These are phyloP conservation scores for Gonioctena quinquepunctata DNA, from an alignment of 1,140 invertebrate species.

Conservation along the genomic window DNA sequence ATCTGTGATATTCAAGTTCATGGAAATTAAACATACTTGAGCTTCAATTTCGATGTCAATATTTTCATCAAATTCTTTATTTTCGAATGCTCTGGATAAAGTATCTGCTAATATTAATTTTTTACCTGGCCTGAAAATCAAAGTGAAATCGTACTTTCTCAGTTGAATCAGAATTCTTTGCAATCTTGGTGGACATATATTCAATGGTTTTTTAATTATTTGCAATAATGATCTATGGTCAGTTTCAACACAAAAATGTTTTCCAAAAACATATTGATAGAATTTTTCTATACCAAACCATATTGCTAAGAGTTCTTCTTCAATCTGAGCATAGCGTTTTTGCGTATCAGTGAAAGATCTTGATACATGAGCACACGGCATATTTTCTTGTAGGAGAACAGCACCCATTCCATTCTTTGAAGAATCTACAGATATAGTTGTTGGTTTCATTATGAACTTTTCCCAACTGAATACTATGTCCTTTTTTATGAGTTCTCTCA, in stretches of 20 bases:
- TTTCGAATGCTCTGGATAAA: conserved; percentile 35
- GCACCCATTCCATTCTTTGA: conserved; percentile 51
- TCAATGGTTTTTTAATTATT: conserved; percentile 41
- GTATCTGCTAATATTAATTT: conserved; percentile 50
- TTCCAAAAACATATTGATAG: conserved; percentile 45
- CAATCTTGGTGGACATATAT: conserved; percentile 26
- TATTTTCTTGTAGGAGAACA: conserved; percentile 46
- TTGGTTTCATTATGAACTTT: conserved; percentile 25
- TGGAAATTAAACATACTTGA: conserved; percentile 28
- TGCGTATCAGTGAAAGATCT: conserved; percentile 50
- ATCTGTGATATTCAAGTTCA: conserved; percentile 21
- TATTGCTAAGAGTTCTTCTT: conserved; percentile 41
- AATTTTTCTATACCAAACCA: conserved; percentile 33
- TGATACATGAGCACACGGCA: conserved; percentile 50
- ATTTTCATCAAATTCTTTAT: conserved; percentile 20
- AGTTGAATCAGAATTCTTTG: conserved; percentile 34
- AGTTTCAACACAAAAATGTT: conserved; percentile 34
- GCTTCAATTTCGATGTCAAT: conserved; percentile 21
- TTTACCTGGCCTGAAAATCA: conserved; percentile 41
- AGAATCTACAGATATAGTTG: conserved; percentile 49
- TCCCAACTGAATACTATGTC: background rate
- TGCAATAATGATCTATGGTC: conserved; percentile 44
- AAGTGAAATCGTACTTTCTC: conserved; percentile 33
- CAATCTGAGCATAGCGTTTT: conserved; percentile 46
- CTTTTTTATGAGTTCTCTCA: conserved; percentile 23